Conservation (phyloP, 2,888 invertebrate genomes). For the Drosophila trichaetosa region DNA sequence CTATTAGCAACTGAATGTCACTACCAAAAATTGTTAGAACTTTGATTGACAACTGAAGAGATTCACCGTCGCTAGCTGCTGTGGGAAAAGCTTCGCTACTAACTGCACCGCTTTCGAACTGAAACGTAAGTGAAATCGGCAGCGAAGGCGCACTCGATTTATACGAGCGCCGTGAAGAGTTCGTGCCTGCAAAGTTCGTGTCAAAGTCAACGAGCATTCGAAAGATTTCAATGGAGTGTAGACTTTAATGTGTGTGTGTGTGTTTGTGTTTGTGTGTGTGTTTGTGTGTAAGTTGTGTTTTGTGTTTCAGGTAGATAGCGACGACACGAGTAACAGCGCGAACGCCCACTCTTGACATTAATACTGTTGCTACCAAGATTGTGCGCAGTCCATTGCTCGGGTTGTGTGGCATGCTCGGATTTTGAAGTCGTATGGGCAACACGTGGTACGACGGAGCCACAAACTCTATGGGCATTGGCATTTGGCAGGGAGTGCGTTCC, state of each 20-base stretch:
- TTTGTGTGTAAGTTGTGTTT: conserved; percentile 17
- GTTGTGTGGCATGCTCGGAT: not conserved
- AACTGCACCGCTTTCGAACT: conserved; percentile 80
- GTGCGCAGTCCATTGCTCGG: conserved; percentile 68
- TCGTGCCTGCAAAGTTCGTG: conserved; percentile 41
- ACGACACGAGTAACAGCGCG: conserved; percentile 47
- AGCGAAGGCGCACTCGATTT: conserved; percentile 77
- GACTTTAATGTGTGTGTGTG: conserved; percentile 11
- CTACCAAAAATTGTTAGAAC: conserved; percentile 33
- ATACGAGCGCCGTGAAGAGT: conserved; percentile 62
- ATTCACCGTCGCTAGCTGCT: conserved; percentile 63
- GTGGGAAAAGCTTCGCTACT: conserved; percentile 38
- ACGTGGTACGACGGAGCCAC: conserved; percentile 55
- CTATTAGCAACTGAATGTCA: conserved; percentile 17
- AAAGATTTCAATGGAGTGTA: conserved; percentile 72
- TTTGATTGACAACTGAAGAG: conserved; percentile 3
- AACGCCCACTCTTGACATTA: conserved; percentile 48
- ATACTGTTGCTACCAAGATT: conserved; percentile 50
- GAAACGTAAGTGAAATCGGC: conserved; percentile 81
- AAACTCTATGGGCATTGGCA: conserved; percentile 8
- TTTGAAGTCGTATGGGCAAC: conserved; percentile 59
- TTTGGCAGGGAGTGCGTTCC: conserved; percentile 22
- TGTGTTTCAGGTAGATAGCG: conserved; percentile 47
- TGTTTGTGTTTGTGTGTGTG: not conserved
- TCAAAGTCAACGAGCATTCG: conserved; percentile 65